phyloP scores from a whole-genome alignment of 2,888 invertebrate genomes.

The Yponomeuta cagnagella region DNA sequence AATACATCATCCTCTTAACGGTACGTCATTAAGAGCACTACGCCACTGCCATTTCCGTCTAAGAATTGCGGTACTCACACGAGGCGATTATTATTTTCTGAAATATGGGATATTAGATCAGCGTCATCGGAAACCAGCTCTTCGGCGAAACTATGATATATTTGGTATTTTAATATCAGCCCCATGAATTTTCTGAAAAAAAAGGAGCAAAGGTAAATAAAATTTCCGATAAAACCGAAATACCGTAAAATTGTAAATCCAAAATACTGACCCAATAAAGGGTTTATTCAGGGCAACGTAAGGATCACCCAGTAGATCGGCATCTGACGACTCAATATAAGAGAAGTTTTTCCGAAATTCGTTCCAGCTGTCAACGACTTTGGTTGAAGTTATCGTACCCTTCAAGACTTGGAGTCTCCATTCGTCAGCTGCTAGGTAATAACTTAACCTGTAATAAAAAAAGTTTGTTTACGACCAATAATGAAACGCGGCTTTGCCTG shows the following conservation, averaged over 20 bases:
- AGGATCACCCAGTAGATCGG: slow-evolving; percentile 69
- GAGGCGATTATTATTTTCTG: slow-evolving; percentile 52
- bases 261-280: slow-evolving; percentile 61
- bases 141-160: slow-evolving; percentile 68
- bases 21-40: slow-evolving; percentile 2
- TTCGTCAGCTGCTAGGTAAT: slow-evolving; percentile 72
- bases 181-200: slow-evolving; percentile 74
- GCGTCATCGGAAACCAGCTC: slow-evolving; percentile 60
- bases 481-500: not conserved
- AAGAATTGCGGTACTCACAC: slow-evolving; percentile 42
- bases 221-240: not conserved
- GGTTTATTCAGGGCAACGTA: slow-evolving; percentile 72
- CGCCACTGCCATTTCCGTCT: not conserved
- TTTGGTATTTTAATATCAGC: slow-evolving; percentile 73
- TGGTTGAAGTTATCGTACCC: slow-evolving; percentile 47
- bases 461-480: slow-evolving; percentile 2
- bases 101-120: slow-evolving; percentile 58
- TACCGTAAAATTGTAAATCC: not conserved
- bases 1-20: not conserved
- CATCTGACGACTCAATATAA: slow-evolving; percentile 57
- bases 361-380: slow-evolving; percentile 64
- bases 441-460: slow-evolving; percentile 58
- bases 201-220: not conserved
- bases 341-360: slow-evolving; percentile 66
- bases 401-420: slow-evolving; percentile 69